phyloP scores from a whole-genome alignment of 1,140 invertebrate genomes.

The Archivesica marissinica region DNA sequence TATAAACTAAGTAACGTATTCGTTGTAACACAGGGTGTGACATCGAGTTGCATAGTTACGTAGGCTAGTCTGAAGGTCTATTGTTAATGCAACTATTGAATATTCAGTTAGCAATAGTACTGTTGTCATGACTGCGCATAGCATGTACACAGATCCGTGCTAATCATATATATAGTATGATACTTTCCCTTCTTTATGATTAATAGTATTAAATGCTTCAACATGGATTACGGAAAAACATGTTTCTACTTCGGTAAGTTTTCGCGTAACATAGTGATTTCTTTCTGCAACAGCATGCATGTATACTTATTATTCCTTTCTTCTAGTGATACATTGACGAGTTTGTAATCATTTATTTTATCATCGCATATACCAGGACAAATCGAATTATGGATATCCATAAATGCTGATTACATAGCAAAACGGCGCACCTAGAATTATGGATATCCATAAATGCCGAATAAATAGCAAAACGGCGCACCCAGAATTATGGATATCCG shows the following conservation, averaged over 20 bases:
- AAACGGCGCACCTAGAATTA: too few species aligned
- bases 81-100: not conserved
- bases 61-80: not conserved
- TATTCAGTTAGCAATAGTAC: not conserved
- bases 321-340: not conserved
- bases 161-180: too few species aligned
- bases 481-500: too few species aligned
- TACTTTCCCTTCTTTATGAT: too few species aligned
- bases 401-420: too few species aligned
- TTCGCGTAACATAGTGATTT: not conserved
- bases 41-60: not conserved
- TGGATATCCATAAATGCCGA: too few species aligned
- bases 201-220: too few species aligned
- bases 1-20: too few species aligned
- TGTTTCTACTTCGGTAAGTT: slow-evolving; percentile 12
- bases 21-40: too few species aligned
- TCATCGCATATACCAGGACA: too few species aligned
- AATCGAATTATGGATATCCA: too few species aligned
- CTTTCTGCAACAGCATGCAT: not conserved
- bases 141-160: not conserved
- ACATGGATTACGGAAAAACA: not conserved
- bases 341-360: not conserved
- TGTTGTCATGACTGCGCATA: not conserved
- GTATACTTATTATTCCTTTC: not conserved
- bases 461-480: too few species aligned